Conservation (phyloP, 35 echinoderm and acorn worm genomes). For the Strongylocentrotus purpuratus region DNA sequence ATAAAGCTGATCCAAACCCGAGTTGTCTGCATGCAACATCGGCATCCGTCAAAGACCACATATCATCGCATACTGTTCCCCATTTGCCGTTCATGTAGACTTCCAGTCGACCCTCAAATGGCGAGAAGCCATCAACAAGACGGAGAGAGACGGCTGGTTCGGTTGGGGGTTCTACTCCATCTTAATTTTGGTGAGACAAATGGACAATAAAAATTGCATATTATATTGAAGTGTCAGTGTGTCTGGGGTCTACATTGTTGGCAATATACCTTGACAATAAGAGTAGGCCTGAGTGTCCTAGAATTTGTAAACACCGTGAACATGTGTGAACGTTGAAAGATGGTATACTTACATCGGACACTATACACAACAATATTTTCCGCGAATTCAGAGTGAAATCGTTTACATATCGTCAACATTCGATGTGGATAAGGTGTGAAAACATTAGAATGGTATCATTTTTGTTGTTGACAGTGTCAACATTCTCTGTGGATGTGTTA, state of each 20-base stretch:
- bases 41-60: constrained; percentile 47
- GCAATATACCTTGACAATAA: neutral
- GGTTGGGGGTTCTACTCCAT: neutral
- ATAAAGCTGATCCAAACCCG: constrained; percentile 49
- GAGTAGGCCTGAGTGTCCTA: neutral
- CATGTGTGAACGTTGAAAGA: neutral
- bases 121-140: constrained; percentile 36
- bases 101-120: constrained; percentile 50
- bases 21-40: constrained; percentile 59
- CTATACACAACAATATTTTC: neutral
- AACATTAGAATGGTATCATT: no score
- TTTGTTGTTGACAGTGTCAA: no score
- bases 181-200: neutral
- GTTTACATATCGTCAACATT: no score
- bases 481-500: no score
- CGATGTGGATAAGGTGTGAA: no score
- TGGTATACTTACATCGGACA: neutral
- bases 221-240: neutral
- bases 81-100: constrained; percentile 46
- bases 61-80: constrained; percentile 66
- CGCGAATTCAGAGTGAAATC: no score
- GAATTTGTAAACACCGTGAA: neutral
- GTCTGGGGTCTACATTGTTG: neutral
- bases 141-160: constrained; percentile 31
- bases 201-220: neutral